Base-by-base conservation (phyloP, 2,888 invertebrate genomes). In the Spodoptera picta region DNA sequence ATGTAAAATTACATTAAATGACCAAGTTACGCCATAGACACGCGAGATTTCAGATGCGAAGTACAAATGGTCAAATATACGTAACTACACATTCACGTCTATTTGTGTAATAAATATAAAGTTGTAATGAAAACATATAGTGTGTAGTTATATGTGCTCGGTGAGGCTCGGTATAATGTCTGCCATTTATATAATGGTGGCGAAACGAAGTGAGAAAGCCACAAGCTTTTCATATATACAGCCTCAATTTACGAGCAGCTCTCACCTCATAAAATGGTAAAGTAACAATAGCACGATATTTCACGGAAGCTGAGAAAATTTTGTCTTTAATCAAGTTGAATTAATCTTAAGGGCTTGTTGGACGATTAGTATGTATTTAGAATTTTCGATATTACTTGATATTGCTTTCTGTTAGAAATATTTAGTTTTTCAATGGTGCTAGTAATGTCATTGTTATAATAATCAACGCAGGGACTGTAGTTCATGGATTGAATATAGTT, bases 291-390 rank as follows among this genome's bases (percentile, higher is more conserved):
- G 36, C 36, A 36, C 9, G 2, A 36, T 47, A 52, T 48, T 24
- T 47, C 24, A 43, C 7, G 11, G n/a, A n/a, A 43, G 23, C 9
- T 2, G 14, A 12, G 47, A 23, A 10, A 53, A 43, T 24, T 10
- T 14, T n/a, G 24, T 31, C 23, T 12, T 23, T 24, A 52, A 63
- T 47, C 52, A 52, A 62, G 10, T 31, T 10, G 52, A 47, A 36
- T 51, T 43, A 51, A 36, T 36, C 36, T 51, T 23, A 14, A 11
- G 2, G n/a, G 36, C n/a, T 3, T 9, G 49, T 11, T 61, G 12
- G 14, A 41, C 10, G 19, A 4, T 44, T 14, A 4, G 45, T 61
- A 43, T 14, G 23, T 12, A 49, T 60, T n/a, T n/a, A n/a, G n/a
- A n/a, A n/a, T n/a, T n/a, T 45, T 41, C 6, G 12, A 12, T 2